Percentiles rank a stretch among this genome's conserved stretches.
These are phyloP conservation scores for Gymnodraco acuticeps DNA, from an alignment of 2,797 vertebrate species.

Conservation along the genomic window DNA sequence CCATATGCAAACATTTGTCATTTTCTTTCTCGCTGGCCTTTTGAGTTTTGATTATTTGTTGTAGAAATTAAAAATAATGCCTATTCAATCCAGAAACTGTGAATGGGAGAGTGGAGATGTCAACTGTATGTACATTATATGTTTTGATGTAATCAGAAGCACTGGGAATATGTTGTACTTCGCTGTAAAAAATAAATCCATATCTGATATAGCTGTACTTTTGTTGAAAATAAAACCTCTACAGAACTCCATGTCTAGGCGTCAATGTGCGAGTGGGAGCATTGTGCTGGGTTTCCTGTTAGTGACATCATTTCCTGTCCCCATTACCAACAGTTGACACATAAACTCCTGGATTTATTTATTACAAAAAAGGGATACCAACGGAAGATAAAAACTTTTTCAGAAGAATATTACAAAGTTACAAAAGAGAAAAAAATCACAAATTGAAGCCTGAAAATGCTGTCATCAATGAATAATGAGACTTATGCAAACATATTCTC, in stretches of 20 bases:
- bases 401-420: slow-evolving; percentile 5
- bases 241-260: slow-evolving; percentile 67
- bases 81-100: slow-evolving; percentile 87
- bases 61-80: slow-evolving; percentile 83
- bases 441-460: slow-evolving; percentile 25
- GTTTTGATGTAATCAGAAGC: slow-evolving; percentile 86
- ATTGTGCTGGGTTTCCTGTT: slow-evolving; percentile 72
- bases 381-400: neutral
- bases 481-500: slow-evolving; percentile 53
- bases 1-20: slow-evolving; percentile 76
- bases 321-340: slow-evolving; percentile 56
- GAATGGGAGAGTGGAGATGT: slow-evolving; percentile 83
- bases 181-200: slow-evolving; percentile 84
- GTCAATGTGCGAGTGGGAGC: slow-evolving; percentile 52
- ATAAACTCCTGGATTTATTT: slow-evolving; percentile 21
- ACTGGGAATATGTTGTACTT: slow-evolving; percentile 87
- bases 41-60: slow-evolving; percentile 80
- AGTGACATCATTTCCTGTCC: slow-evolving; percentile 69
- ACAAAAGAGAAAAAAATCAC: slow-evolving; percentile 16
- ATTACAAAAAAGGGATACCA: slow-evolving; percentile 14
- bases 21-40: slow-evolving; percentile 76
- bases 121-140: slow-evolving; percentile 85
- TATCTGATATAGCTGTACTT: slow-evolving; percentile 87
- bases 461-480: slow-evolving; percentile 70
- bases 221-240: slow-evolving; percentile 86